Conservation (phyloP, 2,113 vertebrate genomes). For the Rhea pennata region DNA sequence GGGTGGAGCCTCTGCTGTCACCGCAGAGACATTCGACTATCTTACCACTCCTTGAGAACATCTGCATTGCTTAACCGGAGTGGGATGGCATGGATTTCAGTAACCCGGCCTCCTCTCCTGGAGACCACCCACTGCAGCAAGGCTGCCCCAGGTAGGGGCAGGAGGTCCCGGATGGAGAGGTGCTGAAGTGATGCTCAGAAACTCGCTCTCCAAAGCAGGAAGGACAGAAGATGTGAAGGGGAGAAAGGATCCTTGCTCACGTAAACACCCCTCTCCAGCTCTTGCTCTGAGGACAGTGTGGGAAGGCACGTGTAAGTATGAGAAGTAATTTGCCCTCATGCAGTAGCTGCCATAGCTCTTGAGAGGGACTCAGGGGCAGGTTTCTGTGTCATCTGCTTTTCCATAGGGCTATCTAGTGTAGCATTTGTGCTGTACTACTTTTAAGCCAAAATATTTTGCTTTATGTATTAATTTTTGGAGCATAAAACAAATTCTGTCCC, state of each 20-base stretch:
- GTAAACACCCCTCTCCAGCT: fast-evolving
- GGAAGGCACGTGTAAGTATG: neutral
- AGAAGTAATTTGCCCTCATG: fast-evolving
- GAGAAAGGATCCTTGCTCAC: fast-evolving
- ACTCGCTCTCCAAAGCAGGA: fast-evolving
- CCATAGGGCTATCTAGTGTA: neutral
- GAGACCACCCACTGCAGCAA: neutral
- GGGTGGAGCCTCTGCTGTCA: neutral
- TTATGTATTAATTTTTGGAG: neutral
- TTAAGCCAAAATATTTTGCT: neutral
- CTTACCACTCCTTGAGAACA: neutral
- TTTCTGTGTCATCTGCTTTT: neutral
- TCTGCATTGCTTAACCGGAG: neutral
- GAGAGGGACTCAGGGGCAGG: neutral
- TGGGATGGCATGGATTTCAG: neutral
- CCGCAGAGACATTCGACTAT: neutral
- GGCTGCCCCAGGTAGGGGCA: neutral
- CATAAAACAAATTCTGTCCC: neutral
- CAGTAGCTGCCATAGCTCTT: fast-evolving
- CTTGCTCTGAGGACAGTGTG: fast-evolving
- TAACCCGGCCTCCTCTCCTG: fast-evolving
- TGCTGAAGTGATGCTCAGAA: neutral
- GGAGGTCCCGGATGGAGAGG: neutral
- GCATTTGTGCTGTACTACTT: fast-evolving
- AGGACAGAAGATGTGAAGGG: neutral